Conservation (phyloP, 2,888 invertebrate species). For the Listrodromus nycthemerus region DNA sequence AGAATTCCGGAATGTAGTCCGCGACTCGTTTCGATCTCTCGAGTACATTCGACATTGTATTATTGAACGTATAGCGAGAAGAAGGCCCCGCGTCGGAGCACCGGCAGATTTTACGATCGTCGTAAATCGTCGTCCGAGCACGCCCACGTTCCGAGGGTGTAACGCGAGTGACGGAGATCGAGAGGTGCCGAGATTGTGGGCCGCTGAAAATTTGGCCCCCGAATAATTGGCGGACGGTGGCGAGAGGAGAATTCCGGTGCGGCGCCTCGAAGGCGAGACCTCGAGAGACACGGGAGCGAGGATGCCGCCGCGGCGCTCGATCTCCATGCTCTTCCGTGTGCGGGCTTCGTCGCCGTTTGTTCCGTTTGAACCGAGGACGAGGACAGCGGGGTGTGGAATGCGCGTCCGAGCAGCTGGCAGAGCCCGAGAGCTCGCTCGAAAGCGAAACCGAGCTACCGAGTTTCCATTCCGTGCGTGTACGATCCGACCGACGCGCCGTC, state of each 20-base stretch:
- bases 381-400: too few relatives aligned
- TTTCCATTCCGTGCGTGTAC: constrained; percentile 44
- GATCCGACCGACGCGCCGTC: too few relatives aligned
- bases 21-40: constrained; percentile 70
- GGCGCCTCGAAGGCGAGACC: constrained; percentile 62
- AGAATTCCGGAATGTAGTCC: constrained; percentile 33
- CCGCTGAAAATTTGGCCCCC: too few relatives aligned
- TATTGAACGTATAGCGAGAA: constrained; percentile 30
- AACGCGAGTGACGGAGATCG: constrained; percentile 22
- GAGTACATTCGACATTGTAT: constrained; percentile 20
- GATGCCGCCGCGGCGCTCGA: constrained; percentile 20
- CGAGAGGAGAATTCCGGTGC: constrained; percentile 67
- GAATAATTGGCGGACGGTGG: too few relatives aligned
- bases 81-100: too few relatives aligned
- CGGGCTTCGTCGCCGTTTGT: constrained; percentile 64
- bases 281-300: constrained; percentile 34
- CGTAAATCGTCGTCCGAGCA: constrained; percentile 62
- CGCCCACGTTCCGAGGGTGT: constrained; percentile 53
- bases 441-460: constrained; percentile 68
- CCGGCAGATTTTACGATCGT: constrained; percentile 58
- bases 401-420: constrained; percentile 63
- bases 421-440: constrained; percentile 69
- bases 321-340: constrained; percentile 64
- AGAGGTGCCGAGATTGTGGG: constrained; percentile 63
- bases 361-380: constrained; percentile 59